Evolutionary conservation across 2,888 invertebrate genomes (phyloP), one percentile per base, ranked within the genome.

Genomic region (Cosmorhoe ocellata): DNA sequence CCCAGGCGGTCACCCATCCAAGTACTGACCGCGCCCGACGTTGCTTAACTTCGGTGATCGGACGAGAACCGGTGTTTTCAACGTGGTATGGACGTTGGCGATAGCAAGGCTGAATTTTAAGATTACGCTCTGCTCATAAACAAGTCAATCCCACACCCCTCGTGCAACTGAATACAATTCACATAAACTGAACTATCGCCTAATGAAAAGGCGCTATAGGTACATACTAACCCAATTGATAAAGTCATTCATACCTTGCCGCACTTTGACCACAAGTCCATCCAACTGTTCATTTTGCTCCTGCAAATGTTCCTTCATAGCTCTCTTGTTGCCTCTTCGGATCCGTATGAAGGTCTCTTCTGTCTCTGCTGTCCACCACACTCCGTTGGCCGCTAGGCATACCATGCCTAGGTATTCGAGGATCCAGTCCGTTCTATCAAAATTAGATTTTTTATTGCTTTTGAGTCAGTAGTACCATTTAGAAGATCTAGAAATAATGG

Each of bases 341-440:
- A 94, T 93, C 5, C 86, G 75, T 1, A 87, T 69, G 76, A 98
- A 98, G 0, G 97, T 96, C 72, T 98, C 95, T 73, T 98, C 98
- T 0, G 97, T 97, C 79, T 98, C 98, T 5, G 96, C 96, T 0
- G 98, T 98, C 98, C 98, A 98, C 98, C 98, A 98, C 1, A 98
- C 95, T 67, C 96, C 95, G 87, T 97, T 97, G 0, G 96, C 95
- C 0, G 95, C 96, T 11, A 97, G 84, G 59, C 95, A 93, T 34
- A 96, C 93, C 96, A 96, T 96, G 41, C 98, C 98, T 76, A 95
- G 95, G 82, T 96, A 97, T 63, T 95, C 94, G 73, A 97, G 71
- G 91, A 98, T 97, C 98, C 98, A 98, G 18, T 96, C 93, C 1
- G 94, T 93, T 74, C 97, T 94, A 13, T 76, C 13, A 38, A 36